Evolutionary conservation across 2,797 vertebrate species (phyloP), one percentile per base, ranked within the genome.

Genomic region (Moxostoma hubbsi): DNA sequence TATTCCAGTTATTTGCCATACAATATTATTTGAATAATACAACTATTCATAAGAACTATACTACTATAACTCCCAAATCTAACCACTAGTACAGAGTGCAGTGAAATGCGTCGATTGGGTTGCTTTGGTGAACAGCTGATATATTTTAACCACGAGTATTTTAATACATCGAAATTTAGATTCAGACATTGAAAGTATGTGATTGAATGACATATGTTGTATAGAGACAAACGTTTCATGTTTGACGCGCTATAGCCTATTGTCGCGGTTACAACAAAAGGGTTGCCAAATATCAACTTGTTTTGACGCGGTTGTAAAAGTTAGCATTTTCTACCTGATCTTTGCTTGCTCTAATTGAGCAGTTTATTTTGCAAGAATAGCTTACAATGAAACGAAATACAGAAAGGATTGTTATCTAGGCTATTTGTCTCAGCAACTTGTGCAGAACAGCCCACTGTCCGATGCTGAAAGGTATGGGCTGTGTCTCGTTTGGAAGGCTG

Each of bases 221-320:
- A 9, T 5, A 10, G 2, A 53, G 9, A 18, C 7, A 7, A 6
- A 4, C 5, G 16, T 45, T 61, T 10, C 9, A 5, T 24, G 13
- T 61, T 18, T 9, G 16, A 77, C 57, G 13, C 65, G 13, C 45
- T 13, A n/a, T n/a, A n/a, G n/a, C n/a, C n/a, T n/a, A 61, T 8
- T 5, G 16, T 15, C 16, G 63, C 7, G 7, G 16, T 45, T 1
- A 7, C 63, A 55, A 73, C 63, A 82, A 61, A 80, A 43, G 67
- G 77, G 77, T 82, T 82, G 83, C 83, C 77, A 70, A 50, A 51
- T 82, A 11, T 64, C 4, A 43, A 57, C 8, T 79, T 72, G 43
- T 67, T 57, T 53, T 83, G 9, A 55, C 4, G 9, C 77, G 77
- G 36, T 9, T 36, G 1, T 7, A 36, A 36, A 36, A 36, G 36